Percentiles rank a stretch among this genome's conserved stretches.
phyloP scores from a whole-genome alignment of 2,888 invertebrate genomes.

The Thera britannica region DNA sequence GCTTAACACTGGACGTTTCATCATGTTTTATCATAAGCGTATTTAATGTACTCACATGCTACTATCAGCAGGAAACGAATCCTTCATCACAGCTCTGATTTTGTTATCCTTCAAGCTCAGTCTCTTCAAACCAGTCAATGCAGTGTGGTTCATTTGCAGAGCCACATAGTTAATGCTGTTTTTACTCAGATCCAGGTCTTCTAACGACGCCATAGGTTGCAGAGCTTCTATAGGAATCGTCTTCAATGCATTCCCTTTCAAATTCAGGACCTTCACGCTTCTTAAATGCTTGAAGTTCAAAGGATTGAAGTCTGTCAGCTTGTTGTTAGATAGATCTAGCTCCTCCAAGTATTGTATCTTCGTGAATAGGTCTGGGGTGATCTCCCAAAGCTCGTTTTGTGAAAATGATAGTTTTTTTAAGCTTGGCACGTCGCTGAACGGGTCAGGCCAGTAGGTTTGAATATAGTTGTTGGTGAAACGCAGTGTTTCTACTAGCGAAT shows the following conservation, averaged over 20 bases:
- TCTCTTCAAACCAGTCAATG: constrained; percentile 63
- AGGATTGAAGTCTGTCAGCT: constrained; percentile 67
- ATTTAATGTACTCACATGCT: constrained; percentile 67
- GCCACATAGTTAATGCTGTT: constrained; percentile 72
- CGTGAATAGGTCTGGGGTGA: constrained; percentile 78
- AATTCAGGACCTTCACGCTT: constrained; percentile 69
- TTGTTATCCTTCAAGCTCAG: constrained; percentile 80
- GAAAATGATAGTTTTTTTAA: constrained; percentile 76
- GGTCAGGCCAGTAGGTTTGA: constrained; percentile 77
- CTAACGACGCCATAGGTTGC: constrained; percentile 65
- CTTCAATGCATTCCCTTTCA: constrained; percentile 76
- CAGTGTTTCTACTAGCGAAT: constrained; percentile 69
- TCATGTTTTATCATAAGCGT: too few species aligned
- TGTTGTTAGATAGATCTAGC: constrained; percentile 83
- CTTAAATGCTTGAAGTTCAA: constrained; percentile 69
- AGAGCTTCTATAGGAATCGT: constrained; percentile 71
- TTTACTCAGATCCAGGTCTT: constrained; percentile 78
- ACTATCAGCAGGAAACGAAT: constrained; percentile 69
- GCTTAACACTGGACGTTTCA: too few species aligned
- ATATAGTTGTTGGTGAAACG: constrained; percentile 75
- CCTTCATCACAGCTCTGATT: constrained; percentile 70
- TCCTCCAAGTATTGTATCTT: constrained; percentile 71
- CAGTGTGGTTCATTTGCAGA: constrained; percentile 63
- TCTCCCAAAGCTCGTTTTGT: constrained; percentile 73
- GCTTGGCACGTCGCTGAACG: constrained; percentile 69